Evolutionary conservation across 2,797 vertebrate genomes (phyloP), one percentile per base, ranked within the genome.

Genomic region (Gymnoscopelus microlampas): DNA sequence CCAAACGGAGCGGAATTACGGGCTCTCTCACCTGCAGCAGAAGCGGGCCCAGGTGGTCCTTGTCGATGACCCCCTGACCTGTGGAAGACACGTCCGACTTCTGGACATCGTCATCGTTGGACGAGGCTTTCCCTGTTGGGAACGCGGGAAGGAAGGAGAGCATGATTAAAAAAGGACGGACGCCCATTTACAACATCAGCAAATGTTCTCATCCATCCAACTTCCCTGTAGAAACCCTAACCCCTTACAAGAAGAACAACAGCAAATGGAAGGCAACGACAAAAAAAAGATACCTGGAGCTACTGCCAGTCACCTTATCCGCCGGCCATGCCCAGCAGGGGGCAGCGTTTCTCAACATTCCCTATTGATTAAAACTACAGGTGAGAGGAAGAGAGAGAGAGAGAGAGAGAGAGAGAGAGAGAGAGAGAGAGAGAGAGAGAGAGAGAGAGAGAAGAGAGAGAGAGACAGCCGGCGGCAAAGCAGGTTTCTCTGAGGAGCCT

Each of bases 41-140:
- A 60, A 97, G 96, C 4, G 97, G 97, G 51, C 96, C 97, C 78
- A 98, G 71, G 49, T 97, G 96, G 90, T 98, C 97, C 87, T 98
- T 98, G 88, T 98, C 97, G 78, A 98, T 97, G 87, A 98, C 96
- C 60, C 96, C 96, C 86, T 97, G 97, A 78, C 97, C 96, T 6
- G 96, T 97, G 57, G 97, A 98, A 76, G 96, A 98, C n/a, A 98
- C 96, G 63, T 98, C 96, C 61, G 96, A 96, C 91, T 98, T 97
- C 90, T 98, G 96, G 73, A 98, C 96, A 69, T 98, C 96, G 70
- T 98, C 96, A 77, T 98, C 95, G 71, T 78, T 95, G 82, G 92
- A 94, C 81, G 95, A 93, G 62, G 95, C 82, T 93, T 97, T 97
- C 83, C 96, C 96, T 98, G 86, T 79, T 35, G 13, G 26, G n/a